Conservation (phyloP, 2,797 vertebrate species). For the Ctenopoma kingsleyae region DNA sequence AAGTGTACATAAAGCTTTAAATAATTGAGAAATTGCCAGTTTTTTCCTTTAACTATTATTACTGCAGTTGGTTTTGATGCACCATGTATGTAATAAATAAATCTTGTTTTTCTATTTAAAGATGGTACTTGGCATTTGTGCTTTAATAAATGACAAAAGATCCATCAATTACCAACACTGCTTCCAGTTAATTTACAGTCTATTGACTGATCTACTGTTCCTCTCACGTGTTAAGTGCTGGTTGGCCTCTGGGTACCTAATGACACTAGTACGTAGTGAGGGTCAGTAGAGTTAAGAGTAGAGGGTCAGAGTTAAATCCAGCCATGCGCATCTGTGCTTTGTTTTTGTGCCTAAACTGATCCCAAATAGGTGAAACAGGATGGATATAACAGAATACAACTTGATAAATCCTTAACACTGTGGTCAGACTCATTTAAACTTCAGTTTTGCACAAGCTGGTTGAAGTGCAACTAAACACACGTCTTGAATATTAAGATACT, state of each 20-base stretch:
- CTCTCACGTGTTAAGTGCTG: neutral
- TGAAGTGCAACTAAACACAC: constrained; percentile 20
- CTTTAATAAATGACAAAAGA: neutral
- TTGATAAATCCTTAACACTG: constrained; percentile 1
- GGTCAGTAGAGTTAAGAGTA: too few relatives aligned
- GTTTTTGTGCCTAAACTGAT: neutral
- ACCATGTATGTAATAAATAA: constrained; percentile 72
- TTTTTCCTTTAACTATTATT: constrained; percentile 33
- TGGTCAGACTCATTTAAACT: constrained; percentile 8
- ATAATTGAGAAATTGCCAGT: constrained; percentile 15
- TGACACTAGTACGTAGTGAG: neutral
- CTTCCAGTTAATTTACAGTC: neutral
- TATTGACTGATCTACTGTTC: neutral
- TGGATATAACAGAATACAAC: neutral
- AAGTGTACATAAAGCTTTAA: constrained; percentile 64
- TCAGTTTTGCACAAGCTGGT: constrained; percentile 29
- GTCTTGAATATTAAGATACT: constrained; percentile 8
- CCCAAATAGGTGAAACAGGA: neutral
- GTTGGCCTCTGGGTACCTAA: neutral
- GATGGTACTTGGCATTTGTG: neutral
- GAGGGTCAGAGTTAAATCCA: neutral
- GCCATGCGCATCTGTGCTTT: neutral
- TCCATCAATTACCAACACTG: neutral
- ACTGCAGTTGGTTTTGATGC: constrained; percentile 56
- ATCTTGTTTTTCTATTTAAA: constrained; percentile 61